Conservation (phyloP, 2,113 vertebrate genomes). For the Crotalus horridus region DNA sequence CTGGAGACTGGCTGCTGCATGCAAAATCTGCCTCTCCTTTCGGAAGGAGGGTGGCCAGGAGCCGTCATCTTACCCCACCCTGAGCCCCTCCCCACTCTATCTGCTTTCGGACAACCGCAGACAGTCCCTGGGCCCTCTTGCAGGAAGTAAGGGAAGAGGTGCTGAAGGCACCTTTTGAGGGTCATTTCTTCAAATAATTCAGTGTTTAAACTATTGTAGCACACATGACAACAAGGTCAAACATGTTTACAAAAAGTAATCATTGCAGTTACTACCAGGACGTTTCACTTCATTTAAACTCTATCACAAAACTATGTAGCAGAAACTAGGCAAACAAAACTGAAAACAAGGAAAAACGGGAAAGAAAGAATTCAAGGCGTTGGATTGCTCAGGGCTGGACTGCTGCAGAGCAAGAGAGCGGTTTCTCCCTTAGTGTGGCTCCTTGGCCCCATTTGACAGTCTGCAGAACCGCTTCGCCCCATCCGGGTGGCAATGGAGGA, state of each 20-base stretch:
- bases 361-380: neutral
- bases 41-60: too few species aligned
- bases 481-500: neutral
- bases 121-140: neutral
- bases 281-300: neutral
- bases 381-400: neutral
- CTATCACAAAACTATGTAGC: neutral
- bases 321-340: neutral
- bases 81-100: neutral
- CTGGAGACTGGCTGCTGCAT: neutral
- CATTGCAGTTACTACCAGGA: neutral
- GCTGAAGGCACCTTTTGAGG: neutral
- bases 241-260: neutral
- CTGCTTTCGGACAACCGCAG: too few species aligned
- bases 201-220: neutral
- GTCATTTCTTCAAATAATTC: neutral
- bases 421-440: neutral
- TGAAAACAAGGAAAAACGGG: neutral
- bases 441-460: accelerated
- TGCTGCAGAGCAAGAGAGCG: neutral
- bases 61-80: too few species aligned
- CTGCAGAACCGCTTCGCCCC: neutral
- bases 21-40: neutral
- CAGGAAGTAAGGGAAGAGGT: neutral
- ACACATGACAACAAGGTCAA: neutral